Evolutionary conservation across 2,113 vertebrate species (phyloP).

Genomic region (Cyprinodon variegatus): DNA sequence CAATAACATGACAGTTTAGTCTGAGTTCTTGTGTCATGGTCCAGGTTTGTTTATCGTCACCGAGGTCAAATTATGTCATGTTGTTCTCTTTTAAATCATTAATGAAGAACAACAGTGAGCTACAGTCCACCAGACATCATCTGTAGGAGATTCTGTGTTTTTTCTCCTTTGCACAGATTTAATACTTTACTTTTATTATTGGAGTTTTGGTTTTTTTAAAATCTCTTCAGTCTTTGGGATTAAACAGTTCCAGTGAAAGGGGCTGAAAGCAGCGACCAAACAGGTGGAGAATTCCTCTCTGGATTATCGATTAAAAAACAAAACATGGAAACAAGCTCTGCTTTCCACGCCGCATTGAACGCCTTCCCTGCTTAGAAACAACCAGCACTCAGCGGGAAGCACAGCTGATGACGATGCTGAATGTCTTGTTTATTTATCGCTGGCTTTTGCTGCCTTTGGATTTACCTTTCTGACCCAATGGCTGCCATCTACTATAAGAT

Average conservation of each 20-base stretch:
- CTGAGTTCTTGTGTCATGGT: neutral
- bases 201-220: too few species aligned
- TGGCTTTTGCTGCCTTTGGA: neutral
- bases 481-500: neutral
- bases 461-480: too few species aligned
- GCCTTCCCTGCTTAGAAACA: conserved; percentile 11
- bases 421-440: neutral
- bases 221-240: neutral
- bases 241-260: neutral
- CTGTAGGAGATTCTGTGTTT: too few species aligned
- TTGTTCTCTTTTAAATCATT: conserved; percentile 37
- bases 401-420: neutral
- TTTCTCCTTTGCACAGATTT: too few species aligned
- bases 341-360: conserved; percentile 36
- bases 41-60: neutral
- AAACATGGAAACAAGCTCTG: conserved; percentile 51
- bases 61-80: conserved; percentile 9
- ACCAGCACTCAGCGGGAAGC: too few species aligned
- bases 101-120: conserved; percentile 5
- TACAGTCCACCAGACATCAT: neutral
- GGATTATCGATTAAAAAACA: conserved; percentile 78
- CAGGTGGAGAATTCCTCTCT: conserved; percentile 71
- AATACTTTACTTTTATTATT: too few species aligned
- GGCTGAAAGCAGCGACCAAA: conserved; percentile 34
- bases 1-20: conserved; percentile 14